phyloP scores from a whole-genome alignment of 2,888 invertebrate genomes.

The Cephus pulcher region DNA sequence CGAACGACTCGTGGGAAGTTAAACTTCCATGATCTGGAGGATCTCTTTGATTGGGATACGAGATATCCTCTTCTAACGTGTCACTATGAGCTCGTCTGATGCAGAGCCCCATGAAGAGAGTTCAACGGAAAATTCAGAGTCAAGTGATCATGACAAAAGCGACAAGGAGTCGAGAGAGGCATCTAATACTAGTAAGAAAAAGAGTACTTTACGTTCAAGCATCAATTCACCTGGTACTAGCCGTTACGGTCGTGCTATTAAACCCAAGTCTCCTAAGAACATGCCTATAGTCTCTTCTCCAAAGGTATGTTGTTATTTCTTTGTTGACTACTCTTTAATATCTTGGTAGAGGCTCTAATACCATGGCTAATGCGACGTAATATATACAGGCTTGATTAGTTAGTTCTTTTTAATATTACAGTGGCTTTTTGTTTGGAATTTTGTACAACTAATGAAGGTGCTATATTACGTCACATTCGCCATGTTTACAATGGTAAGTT shows the following conservation, averaged over 20 bases:
- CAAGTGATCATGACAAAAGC: constrained; percentile 12
- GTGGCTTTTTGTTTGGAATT: constrained; percentile 51
- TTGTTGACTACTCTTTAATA: neutral
- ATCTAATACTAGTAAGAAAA: constrained; percentile 14
- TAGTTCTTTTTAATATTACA: constrained; percentile 7
- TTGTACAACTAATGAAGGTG: neutral
- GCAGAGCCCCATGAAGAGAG: constrained; percentile 14
- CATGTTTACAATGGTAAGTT: neutral
- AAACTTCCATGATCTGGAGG: neutral
- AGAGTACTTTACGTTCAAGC: constrained; percentile 13
- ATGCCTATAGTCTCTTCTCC: constrained; percentile 24
- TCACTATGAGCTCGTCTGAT: constrained; percentile 11
- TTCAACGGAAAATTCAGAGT: constrained; percentile 21
- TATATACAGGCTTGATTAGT: neutral
- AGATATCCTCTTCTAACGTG: neutral
- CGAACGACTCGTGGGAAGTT: neutral
- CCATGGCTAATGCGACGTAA: neutral
- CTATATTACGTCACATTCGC: neutral
- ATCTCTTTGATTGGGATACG: neutral
- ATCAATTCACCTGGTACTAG: constrained; percentile 59
- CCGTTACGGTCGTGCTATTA: constrained; percentile 73
- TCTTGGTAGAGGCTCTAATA: neutral
- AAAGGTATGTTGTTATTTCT: constrained; percentile 40
- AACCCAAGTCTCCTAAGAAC: constrained; percentile 63
- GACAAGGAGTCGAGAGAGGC: constrained; percentile 15